Evolutionary conservation across 2,888 invertebrate genomes (phyloP).

Genomic region (Altica lythri): DNA sequence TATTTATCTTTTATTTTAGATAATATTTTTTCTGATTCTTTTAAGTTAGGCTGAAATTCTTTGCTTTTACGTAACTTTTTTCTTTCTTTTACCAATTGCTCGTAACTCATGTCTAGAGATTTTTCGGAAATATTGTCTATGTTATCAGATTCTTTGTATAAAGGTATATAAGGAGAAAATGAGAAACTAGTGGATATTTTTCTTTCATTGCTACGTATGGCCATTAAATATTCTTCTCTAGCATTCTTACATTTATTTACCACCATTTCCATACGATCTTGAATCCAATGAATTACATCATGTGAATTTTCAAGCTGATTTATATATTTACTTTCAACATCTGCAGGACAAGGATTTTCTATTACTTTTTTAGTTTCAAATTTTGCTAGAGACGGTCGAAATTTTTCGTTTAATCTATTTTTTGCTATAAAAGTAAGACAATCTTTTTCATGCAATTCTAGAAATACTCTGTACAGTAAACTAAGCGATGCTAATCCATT

Average conservation of each 20-base stretch:
- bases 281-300: constrained; percentile 65
- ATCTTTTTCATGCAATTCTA: constrained; percentile 65
- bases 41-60: constrained; percentile 40
- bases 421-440: constrained; percentile 35
- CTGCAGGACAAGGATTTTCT: constrained; percentile 3
- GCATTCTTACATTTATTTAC: constrained; percentile 46
- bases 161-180: constrained; percentile 8
- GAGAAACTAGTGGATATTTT: constrained; percentile 24
- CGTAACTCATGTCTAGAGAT: constrained; percentile 36
- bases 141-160: not conserved
- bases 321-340: constrained; percentile 47
- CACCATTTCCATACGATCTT: constrained; percentile 58
- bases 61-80: constrained; percentile 35
- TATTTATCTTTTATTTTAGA: constrained; percentile 59
- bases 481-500: constrained; percentile 61
- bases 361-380: constrained; percentile 49
- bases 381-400: constrained; percentile 46
- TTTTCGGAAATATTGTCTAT: constrained; percentile 8
- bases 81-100: constrained; percentile 45
- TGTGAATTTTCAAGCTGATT: constrained; percentile 58
- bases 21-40: constrained; percentile 58
- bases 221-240: constrained; percentile 46
- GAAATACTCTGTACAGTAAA: constrained; percentile 66
- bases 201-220: constrained; percentile 10
- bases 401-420: constrained; percentile 36